These are phyloP conservation scores for Marasmarcha lunaedactyla DNA, from an alignment of 2,888 invertebrate species.

Conservation along the genomic window DNA sequence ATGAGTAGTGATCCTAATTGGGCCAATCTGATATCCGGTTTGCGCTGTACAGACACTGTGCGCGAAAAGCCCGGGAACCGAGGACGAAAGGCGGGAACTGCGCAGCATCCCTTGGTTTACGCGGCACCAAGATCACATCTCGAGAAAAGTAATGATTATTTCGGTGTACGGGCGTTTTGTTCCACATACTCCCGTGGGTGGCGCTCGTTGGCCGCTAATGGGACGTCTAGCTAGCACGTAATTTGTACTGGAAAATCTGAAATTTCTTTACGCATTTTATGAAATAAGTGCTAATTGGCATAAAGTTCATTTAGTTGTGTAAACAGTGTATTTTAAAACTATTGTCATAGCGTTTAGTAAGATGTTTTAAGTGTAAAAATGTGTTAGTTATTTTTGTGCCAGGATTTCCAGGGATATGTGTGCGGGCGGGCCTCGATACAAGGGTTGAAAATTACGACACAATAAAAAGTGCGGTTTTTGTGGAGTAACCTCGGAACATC, in stretches of 20 bases:
- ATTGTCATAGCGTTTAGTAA: neutral
- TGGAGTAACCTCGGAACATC: constrained; percentile 13
- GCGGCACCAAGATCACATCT: constrained; percentile 63
- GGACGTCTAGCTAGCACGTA: constrained; percentile 48
- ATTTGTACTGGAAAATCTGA: constrained; percentile 45
- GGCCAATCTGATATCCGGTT: constrained; percentile 53
- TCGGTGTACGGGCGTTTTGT: constrained; percentile 58
- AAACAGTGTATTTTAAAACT: too few relatives aligned
- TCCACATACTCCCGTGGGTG: constrained; percentile 51
- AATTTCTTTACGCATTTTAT: constrained; percentile 29
- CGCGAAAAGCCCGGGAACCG: constrained; percentile 63
- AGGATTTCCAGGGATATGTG: constrained; percentile 24
- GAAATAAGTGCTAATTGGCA: neutral
- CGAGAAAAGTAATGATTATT: constrained; percentile 71
- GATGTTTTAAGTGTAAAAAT: constrained; percentile 4
- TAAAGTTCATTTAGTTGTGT: neutral
- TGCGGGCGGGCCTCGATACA: neutral
- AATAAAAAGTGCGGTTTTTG: constrained; percentile 8
- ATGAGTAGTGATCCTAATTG: constrained; percentile 37
- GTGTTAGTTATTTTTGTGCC: constrained; percentile 21
- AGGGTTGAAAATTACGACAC: constrained; percentile 5
- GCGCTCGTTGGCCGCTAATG: constrained; percentile 41
- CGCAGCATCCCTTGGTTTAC: constrained; percentile 43
- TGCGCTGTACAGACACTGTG: constrained; percentile 46
- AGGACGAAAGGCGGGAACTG: constrained; percentile 42